Evolutionary conservation across 1,140 invertebrate species (phyloP), one percentile per base, ranked within the genome.

Genomic region (Tyrophagus putrescentiae): DNA sequence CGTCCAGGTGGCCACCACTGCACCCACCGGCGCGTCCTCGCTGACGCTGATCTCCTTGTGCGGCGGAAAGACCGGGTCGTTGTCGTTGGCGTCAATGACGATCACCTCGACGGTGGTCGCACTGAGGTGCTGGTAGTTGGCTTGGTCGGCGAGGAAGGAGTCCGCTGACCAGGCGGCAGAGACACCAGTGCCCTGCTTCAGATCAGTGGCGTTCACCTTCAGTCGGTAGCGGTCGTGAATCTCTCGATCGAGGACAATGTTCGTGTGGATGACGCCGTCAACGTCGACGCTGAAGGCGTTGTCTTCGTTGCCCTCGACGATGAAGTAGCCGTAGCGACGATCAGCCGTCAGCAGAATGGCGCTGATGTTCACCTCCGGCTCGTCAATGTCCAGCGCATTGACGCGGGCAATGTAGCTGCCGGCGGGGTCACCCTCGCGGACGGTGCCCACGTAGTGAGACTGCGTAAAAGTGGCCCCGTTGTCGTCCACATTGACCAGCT

Each of bases 231-330:
- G 80, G 67, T 93, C 86, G 5, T 85, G 77, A 61, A 94, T 93
- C 72, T 97, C 92, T 21, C 90, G 77, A 74, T 96, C 92, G 41
- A 96, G 76, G 3, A 91, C 87, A 59, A 89, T 91, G 68, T 94
- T 94, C 0, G 91, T 95, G 66, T 86, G 85, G 1, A 96, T 84
- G 44, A 91, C 84, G 70, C 87, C 87, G 0, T 87, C 81, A 1
- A 88, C 87, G 68, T 90, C 85, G 67, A 98, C 92, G 60, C 85
- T 83, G 70, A 97, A 97, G 7, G 91, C 91, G 68, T 90, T 87
- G 73, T 95, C 90, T 60, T 87, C 85, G 74, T 96, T 95, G 1
- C 92, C 91, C 68, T 92, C 87, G 9, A 95, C 86, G 62, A 98
- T 94, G 68, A 92, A 89, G 71, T 96, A 98, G 18, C 87, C 74